A percentile compares a stretch with the other conserved stretches of the same genome.
phyloP scores from a whole-genome alignment of 2,888 invertebrate species.

The Caenorhabditis wallacei region DNA sequence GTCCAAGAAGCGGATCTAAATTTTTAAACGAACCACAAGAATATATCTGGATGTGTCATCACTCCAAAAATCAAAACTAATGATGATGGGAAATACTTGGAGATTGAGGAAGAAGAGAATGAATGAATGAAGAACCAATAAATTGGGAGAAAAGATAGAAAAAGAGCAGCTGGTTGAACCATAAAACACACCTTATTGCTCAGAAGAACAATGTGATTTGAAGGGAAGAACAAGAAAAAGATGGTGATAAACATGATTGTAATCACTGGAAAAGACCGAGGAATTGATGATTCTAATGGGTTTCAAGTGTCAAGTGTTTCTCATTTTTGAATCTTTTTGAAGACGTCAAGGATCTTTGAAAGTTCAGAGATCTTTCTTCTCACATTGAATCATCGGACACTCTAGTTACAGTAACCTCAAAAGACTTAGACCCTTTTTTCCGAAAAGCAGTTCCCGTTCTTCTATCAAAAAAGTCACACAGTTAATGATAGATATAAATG shows the following conservation, averaged over 20 bases:
- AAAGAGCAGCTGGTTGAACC: conserved; percentile 57
- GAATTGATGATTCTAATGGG: background rate
- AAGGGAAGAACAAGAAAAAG: conserved; percentile 14
- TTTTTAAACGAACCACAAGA: conserved; percentile 12
- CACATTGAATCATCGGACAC: no score
- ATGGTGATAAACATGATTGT: conserved; percentile 59
- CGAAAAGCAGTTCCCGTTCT: background rate
- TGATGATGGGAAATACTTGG: conserved; percentile 6
- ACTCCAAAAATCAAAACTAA: conserved; percentile 12
- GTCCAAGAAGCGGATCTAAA: conserved; percentile 34
- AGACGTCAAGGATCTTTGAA: background rate
- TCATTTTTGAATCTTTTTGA: background rate
- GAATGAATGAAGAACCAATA: conserved; percentile 27
- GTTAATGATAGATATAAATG: conserved; percentile 28
- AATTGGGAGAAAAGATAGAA: conserved; percentile 22
- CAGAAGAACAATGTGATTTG: background rate
- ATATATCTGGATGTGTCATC: conserved; percentile 1
- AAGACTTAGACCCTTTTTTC: background rate
- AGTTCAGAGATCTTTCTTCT: no score
- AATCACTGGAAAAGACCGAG: conserved; percentile 20
- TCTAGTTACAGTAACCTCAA: conserved; percentile 1
- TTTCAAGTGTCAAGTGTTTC: conserved; percentile 31
- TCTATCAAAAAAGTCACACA: background rate
- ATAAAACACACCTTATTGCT: conserved; percentile 61
- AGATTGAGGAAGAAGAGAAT: conserved; percentile 10